These are phyloP conservation scores for Grapholita molesta DNA, from an alignment of 1,140 invertebrate species.

Conservation along the genomic window DNA sequence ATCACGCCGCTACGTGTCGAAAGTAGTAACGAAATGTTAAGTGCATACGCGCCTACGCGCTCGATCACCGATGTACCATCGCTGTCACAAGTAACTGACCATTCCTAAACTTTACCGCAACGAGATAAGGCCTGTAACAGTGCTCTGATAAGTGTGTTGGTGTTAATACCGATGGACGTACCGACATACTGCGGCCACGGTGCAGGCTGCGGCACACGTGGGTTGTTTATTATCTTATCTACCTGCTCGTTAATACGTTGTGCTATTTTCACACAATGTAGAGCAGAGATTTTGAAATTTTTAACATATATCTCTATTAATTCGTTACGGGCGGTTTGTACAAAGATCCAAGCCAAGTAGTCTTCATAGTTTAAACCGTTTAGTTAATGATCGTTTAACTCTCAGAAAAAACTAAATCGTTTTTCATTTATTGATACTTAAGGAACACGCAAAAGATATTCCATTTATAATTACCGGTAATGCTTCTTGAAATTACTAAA, in stretches of 20 bases:
- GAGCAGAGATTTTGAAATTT: constrained; percentile 40
- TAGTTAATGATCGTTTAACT: background rate
- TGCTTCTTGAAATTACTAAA: background rate
- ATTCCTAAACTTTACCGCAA: background rate
- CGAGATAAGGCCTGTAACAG: background rate
- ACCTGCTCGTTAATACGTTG: constrained; percentile 44
- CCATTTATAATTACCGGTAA: background rate
- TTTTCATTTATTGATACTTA: background rate
- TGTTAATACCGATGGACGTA: background rate
- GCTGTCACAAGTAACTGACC: background rate
- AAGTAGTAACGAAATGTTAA: constrained; percentile 65
- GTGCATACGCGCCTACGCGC: constrained; percentile 51
- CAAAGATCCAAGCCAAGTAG: background rate
- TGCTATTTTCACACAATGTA: constrained; percentile 54
- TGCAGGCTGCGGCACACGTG: constrained; percentile 44
- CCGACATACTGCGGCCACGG: constrained; percentile 8
- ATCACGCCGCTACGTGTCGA: constrained; percentile 52
- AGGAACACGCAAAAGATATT: background rate
- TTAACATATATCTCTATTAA: background rate
- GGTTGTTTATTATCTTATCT: constrained; percentile 69
- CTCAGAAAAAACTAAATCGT: background rate
- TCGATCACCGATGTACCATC: constrained; percentile 9
- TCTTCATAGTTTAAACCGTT: background rate
- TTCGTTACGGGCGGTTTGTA: too few species aligned
- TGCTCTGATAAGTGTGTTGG: background rate